These are phyloP conservation scores for Parnassius mnemosyne DNA, from an alignment of 2,888 invertebrate genomes.

Conservation along the genomic window DNA sequence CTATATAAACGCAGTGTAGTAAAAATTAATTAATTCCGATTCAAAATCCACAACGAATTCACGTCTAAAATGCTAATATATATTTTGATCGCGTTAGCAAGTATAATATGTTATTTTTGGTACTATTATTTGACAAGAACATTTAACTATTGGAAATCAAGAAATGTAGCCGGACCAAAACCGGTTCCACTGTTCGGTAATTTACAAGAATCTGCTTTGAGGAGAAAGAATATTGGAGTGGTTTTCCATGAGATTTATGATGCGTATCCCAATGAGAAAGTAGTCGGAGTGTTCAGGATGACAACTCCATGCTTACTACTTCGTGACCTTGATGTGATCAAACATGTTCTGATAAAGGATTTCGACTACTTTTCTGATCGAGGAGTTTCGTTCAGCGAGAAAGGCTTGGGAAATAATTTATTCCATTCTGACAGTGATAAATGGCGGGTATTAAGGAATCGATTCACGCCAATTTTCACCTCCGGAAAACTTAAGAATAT, in stretches of 20 bases:
- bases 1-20: not conserved
- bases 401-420: too few species aligned
- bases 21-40: not conserved
- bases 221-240: conserved; percentile 35
- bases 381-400: conserved; percentile 43
- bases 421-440: too few species aligned
- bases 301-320: conserved; percentile 47
- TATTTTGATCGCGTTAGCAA: not conserved
- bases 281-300: conserved; percentile 53
- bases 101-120: not conserved
- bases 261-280: conserved; percentile 47
- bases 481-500: too few species aligned
- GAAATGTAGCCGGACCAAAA: conserved; percentile 42
- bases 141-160: conserved; percentile 50
- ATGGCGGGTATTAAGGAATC: too few species aligned
- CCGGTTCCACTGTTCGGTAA: conserved; percentile 50
- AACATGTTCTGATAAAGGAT: conserved; percentile 53
- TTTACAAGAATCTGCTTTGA: conserved; percentile 38
- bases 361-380: conserved; percentile 52
- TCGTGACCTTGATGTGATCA: conserved; percentile 53
- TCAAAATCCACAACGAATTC: not conserved
- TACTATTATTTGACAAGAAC: conserved; percentile 42
- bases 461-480: too few species aligned
- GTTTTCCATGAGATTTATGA: conserved; percentile 44
- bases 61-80: not conserved